Evolutionary conservation across 1,140 invertebrate species (phyloP), one percentile per base, ranked within the genome.

Genomic region (Drosophila sp.): DNA sequence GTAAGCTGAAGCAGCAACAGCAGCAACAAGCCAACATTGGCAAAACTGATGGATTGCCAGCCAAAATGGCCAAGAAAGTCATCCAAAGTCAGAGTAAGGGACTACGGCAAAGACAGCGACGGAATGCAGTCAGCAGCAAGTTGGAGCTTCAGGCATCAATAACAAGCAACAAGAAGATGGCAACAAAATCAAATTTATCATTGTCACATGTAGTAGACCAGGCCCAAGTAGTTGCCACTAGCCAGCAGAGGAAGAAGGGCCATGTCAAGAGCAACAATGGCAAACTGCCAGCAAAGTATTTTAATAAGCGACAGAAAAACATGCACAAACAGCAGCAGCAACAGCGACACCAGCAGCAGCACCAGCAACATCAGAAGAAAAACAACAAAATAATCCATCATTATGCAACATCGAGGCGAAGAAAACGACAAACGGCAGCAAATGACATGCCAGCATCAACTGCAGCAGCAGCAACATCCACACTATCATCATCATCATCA

Each of bases 161-260:
- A 72, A 79, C 68, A 61, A 50, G 8, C 29, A 40, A 54, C 50
- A 65, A 35, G 33, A 65, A 54, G 68, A 70, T 41, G 57, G 60
- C 72, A 63, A 60, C 77, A 78, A 83, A 89, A 91, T 91, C 86
- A 91, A 85, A 91, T 91, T 91, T 91, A 91, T 91, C 90, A 91
- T 80, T 90, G 90, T 85, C 89, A 80, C 81, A 84, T 89, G 70
- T 66, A 91, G 73, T 55, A 68, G 69, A 64, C 56, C 56, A 69
- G 80, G 66, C 66, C 63, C 55, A 63, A 77, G 72, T 50, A 75
- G 76, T 69, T 67, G 65, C 72, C 41, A 23, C 23, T 41, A 50
- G 69, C 77, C 69, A 68, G 7, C 55, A 73, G 66, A 70, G 73
- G 68, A 50, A 50, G 44, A 50, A 50, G 23, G 44, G 23, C 7